Conservation (phyloP, 1,140 invertebrate genomes). For the Epicauta chinensis region DNA sequence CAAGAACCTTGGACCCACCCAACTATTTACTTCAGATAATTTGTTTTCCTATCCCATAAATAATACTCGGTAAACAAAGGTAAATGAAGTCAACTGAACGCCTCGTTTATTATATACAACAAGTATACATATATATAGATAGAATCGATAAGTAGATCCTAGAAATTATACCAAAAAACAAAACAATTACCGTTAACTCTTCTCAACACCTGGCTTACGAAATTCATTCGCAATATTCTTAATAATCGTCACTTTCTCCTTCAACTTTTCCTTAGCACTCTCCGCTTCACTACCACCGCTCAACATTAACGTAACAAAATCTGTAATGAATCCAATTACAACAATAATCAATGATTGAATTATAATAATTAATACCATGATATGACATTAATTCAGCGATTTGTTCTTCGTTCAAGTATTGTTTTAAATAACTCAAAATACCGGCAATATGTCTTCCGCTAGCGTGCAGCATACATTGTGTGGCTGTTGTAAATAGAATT, state of each 20-base stretch:
- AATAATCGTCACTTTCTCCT: constrained; percentile 37
- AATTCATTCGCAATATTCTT: constrained; percentile 41
- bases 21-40: no score
- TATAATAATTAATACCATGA: constrained; percentile 57
- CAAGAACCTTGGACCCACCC: no score
- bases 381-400: constrained; percentile 58
- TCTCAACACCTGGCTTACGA: constrained; percentile 35
- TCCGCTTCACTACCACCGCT: constrained; percentile 37
- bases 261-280: constrained; percentile 38
- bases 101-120: constrained; percentile 4
- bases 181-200: constrained; percentile 15
- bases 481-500: constrained; percentile 74
- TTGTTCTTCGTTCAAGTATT: constrained; percentile 58
- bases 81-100: no score
- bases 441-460: constrained; percentile 85
- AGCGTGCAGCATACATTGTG: constrained; percentile 78
- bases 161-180: neutral
- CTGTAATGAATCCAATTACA: constrained; percentile 32
- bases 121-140: neutral
- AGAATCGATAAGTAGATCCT: no score
- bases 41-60: no score
- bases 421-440: constrained; percentile 67
- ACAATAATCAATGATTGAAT: neutral
- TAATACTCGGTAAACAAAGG: no score
- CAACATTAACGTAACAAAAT: constrained; percentile 40